Conservation (phyloP, 2,113 vertebrate genomes). For the Cryptotis parvus region DNA sequence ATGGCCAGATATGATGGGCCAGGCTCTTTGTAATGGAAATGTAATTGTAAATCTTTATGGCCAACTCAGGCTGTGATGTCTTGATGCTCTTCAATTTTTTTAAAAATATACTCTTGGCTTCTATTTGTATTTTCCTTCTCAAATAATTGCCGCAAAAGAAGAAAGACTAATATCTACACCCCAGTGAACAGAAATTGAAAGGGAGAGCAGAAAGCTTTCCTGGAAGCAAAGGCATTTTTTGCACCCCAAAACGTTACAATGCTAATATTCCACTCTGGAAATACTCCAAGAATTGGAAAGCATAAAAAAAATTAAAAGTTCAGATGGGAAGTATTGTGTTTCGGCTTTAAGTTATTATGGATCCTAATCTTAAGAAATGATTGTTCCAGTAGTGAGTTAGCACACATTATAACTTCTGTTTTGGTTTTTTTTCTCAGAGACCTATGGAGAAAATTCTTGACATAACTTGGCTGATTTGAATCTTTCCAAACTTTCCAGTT, state of each 20-base stretch:
- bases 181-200: slow-evolving; percentile 55
- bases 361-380: slow-evolving; percentile 5
- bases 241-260: not conserved
- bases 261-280: slow-evolving; percentile 46
- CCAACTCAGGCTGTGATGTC: slow-evolving; percentile 75
- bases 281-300: slow-evolving; percentile 37
- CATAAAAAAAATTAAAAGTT: not conserved
- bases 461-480: not conserved
- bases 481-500: not conserved
- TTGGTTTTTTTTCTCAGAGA: slow-evolving; percentile 15
- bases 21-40: slow-evolving; percentile 84
- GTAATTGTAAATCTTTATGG: slow-evolving; percentile 81
- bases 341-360: not conserved
- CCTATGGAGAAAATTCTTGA: not conserved
- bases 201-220: slow-evolving; percentile 49
- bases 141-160: slow-evolving; percentile 71
- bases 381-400: not conserved
- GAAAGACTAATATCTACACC: slow-evolving; percentile 60
- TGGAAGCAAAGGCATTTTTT: slow-evolving; percentile 69
- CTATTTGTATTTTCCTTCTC: slow-evolving; percentile 44
- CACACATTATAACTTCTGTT: not conserved
- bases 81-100: slow-evolving; percentile 78
- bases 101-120: slow-evolving; percentile 76
- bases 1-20: slow-evolving; percentile 78
- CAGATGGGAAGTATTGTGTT: not conserved